phyloP scores from a whole-genome alignment of 2,113 vertebrate species.

The Amphiprion percula region DNA sequence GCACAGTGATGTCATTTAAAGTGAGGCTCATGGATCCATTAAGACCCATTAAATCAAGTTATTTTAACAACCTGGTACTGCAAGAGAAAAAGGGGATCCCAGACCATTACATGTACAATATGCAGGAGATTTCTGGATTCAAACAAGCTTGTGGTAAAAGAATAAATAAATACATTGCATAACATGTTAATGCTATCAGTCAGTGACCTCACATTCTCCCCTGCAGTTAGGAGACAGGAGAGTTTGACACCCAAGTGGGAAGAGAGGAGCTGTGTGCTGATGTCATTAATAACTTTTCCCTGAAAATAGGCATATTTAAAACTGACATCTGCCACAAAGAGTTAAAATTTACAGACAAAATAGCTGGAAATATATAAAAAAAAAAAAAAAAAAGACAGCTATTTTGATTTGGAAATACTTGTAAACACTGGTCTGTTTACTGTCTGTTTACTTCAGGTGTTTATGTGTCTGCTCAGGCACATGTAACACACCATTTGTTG shows the following conservation, averaged over 20 bases:
- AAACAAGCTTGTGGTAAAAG: not conserved
- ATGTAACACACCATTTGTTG: slow-evolving; percentile 54
- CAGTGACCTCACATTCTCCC: not conserved
- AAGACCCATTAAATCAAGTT: too few relatives aligned
- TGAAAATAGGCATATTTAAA: not conserved
- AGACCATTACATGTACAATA: too few relatives aligned
- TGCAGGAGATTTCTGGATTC: too few relatives aligned
- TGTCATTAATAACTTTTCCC: slow-evolving; percentile 9
- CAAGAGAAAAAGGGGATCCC: too few relatives aligned
- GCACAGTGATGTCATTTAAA: not conserved
- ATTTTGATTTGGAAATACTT: not conserved
- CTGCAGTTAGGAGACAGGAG: slow-evolving; percentile 37
- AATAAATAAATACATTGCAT: not conserved
- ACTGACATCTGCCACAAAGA: not conserved
- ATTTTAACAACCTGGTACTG: too few relatives aligned
- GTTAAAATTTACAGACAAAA: not conserved
- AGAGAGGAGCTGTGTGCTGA: not conserved
- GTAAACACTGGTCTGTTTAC: slow-evolving; percentile 16
- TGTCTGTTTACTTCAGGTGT: slow-evolving; percentile 1
- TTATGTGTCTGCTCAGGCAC: slow-evolving; percentile 32
- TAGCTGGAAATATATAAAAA: not conserved
- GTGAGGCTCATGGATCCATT: too few relatives aligned
- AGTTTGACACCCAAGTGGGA: slow-evolving; percentile 41
- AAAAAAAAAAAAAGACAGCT: not conserved
- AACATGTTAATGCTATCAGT: slow-evolving; percentile 5